Conservation (phyloP, 2,113 vertebrate species). For the Acinonyx jubatus region DNA sequence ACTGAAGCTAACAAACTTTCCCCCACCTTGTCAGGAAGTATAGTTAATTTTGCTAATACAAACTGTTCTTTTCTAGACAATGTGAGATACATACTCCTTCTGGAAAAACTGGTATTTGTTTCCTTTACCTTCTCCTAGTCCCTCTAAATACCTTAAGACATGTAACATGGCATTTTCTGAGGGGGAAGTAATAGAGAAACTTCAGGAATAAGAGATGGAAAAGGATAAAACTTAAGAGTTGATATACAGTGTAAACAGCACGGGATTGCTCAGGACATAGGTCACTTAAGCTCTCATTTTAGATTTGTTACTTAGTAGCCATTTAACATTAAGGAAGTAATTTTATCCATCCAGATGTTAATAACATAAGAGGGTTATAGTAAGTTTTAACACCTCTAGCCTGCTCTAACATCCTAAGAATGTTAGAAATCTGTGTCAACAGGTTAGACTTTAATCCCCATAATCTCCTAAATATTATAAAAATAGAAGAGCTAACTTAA, state of each 20-base stretch:
- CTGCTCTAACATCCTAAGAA: background rate
- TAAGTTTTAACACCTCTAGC: background rate
- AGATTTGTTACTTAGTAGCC: background rate
- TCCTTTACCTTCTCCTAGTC: background rate
- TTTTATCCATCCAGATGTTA: background rate
- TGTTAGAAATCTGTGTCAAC: background rate
- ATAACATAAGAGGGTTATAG: background rate
- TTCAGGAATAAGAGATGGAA: constrained; percentile 18
- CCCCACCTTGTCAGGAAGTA: background rate
- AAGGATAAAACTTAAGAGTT: background rate
- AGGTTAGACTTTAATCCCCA: background rate
- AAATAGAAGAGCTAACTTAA: background rate
- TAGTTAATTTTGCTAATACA: background rate
- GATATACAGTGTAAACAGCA: background rate
- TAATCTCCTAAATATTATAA: background rate
- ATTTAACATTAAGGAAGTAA: background rate
- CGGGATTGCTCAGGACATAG: background rate
- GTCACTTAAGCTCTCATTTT: background rate
- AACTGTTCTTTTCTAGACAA: background rate
- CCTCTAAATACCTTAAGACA: background rate
- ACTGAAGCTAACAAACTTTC: background rate
- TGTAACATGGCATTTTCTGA: background rate
- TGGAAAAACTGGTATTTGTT: background rate
- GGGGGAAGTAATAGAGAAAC: background rate
- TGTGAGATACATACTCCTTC: background rate